Percentiles rank a stretch among this genome's conserved stretches.
Evolutionary conservation across 2,113 vertebrate genomes (phyloP).

Genomic region (Upupa epops): DNA sequence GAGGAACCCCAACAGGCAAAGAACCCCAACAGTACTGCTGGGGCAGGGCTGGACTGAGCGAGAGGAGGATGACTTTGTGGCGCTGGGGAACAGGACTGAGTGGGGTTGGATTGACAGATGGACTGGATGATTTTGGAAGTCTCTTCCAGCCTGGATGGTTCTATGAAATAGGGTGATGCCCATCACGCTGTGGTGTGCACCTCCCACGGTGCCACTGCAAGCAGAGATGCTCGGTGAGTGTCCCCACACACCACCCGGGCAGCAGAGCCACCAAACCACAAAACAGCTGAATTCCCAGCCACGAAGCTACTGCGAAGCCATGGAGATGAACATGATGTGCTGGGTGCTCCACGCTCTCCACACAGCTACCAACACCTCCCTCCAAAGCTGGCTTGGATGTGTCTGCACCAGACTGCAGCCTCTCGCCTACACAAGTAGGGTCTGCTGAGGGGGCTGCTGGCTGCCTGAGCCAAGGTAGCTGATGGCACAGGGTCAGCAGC

Average conservation of each 20-base stretch:
- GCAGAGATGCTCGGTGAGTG: accelerated
- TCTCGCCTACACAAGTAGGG: not conserved
- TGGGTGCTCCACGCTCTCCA: not conserved
- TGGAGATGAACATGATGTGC: accelerated
- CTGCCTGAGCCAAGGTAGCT: not conserved
- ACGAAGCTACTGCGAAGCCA: not conserved
- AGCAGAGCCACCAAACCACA: not conserved
- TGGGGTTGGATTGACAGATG: too few species aligned
- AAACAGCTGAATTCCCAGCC: not conserved
- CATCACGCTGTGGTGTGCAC: not conserved
- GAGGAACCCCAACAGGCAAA: not conserved
- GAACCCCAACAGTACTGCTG: accelerated
- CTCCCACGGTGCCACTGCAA: not conserved
- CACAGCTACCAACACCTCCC: not conserved
- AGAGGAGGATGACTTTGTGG: not conserved
- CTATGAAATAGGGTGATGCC: accelerated
- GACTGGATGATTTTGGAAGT: too few species aligned
- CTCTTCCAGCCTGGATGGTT: too few species aligned
- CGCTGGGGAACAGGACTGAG: too few species aligned
- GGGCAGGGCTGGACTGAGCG: not conserved
- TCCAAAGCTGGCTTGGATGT: not conserved
- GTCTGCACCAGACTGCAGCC: not conserved
- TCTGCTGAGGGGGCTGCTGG: not conserved
- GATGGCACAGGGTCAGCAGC: not conserved
- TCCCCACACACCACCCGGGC: accelerated